Evolutionary conservation across 2,113 vertebrate species (phyloP).

Genomic region (Clupea harengus): DNA sequence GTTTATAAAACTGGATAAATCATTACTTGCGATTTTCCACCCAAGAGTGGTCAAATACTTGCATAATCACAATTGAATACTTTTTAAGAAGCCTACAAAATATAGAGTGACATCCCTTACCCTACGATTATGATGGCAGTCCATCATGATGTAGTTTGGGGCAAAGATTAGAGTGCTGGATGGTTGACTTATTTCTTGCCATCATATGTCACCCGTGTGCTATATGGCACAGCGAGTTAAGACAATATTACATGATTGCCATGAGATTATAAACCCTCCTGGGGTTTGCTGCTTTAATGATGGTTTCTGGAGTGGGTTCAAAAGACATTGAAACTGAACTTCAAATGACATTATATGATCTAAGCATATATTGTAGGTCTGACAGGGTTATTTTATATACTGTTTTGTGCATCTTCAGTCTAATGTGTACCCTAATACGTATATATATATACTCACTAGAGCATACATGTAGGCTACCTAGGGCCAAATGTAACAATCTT

Average conservation of each 20-base stretch:
- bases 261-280: not conserved
- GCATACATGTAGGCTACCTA: too few relatives aligned
- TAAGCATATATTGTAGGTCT: too few relatives aligned
- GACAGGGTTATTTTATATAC: too few relatives aligned
- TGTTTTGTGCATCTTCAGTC: not conserved
- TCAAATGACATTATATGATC: not conserved
- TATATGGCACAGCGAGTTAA: not conserved
- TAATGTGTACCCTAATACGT: not conserved
- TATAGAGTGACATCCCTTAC: not conserved
- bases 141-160: not conserved
- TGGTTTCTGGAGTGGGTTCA: not conserved
- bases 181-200: not conserved
- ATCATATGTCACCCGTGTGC: not conserved
- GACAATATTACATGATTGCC: not conserved
- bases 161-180: not conserved
- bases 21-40: too few relatives aligned
- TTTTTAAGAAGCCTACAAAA: not conserved
- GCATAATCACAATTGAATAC: not conserved
- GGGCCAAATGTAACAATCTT: too few relatives aligned
- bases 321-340: not conserved
- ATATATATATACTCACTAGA: not conserved
- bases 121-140: not conserved
- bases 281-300: not conserved
- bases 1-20: not conserved
- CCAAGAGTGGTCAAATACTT: not conserved